A percentile compares a stretch with the other conserved stretches of the same genome.
phyloP scores from a whole-genome alignment of 2,113 vertebrate genomes.

The Ictalurus furcatus region DNA sequence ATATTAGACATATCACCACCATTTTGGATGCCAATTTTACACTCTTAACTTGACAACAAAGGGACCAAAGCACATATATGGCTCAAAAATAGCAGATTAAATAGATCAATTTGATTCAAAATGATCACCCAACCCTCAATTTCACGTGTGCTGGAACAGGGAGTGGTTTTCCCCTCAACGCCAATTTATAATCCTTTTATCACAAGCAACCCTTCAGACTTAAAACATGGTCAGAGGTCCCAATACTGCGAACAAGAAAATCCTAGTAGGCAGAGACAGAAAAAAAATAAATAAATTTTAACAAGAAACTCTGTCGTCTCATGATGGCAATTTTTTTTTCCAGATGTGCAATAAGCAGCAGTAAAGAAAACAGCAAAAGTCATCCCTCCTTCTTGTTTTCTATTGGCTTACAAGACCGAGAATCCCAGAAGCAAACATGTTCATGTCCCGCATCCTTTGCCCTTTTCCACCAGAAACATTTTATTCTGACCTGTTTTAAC shows the following conservation, averaged over 20 bases:
- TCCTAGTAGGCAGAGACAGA: background rate
- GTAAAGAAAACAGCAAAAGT: background rate
- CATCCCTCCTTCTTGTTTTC: background rate
- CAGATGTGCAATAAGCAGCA: background rate
- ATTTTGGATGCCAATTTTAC: background rate
- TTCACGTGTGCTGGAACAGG: background rate
- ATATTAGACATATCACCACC: background rate
- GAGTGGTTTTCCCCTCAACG: background rate
- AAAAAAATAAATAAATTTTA: background rate
- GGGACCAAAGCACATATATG: background rate
- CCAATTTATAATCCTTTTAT: conserved; percentile 16
- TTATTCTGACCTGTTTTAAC: background rate
- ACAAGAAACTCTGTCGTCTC: background rate
- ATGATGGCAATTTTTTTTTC: background rate
- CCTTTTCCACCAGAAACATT: background rate
- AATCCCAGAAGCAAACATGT: background rate
- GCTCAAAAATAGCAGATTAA: background rate
- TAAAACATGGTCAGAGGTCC: background rate
- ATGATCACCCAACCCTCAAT: background rate
- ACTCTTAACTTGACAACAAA: background rate
- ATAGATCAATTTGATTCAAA: background rate
- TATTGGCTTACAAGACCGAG: too few relatives aligned
- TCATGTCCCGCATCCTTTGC: background rate
- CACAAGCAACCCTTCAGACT: background rate
- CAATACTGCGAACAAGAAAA: background rate